Percentiles rank a stretch among this genome's conserved stretches.
phyloP scores from a whole-genome alignment of 2,888 invertebrate species.

The Chalcosyrphus nemorum region DNA sequence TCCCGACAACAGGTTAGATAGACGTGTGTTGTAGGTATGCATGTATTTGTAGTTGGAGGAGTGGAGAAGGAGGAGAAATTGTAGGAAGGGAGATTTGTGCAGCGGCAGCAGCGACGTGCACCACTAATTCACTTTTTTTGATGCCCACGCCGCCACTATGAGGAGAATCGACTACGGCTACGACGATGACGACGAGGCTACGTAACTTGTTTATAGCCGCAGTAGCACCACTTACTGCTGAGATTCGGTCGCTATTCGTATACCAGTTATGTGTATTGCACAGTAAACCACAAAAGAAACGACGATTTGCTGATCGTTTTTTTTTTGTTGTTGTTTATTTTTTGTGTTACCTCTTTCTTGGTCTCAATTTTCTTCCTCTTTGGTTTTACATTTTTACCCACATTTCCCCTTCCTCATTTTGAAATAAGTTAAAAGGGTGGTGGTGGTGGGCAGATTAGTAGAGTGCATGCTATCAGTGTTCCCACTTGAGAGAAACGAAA shows the following conservation, averaged over 20 bases:
- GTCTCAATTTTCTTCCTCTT: conserved; percentile 71
- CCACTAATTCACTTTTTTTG: conserved; percentile 73
- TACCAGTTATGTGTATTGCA: conserved; percentile 70
- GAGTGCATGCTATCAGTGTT: neutral
- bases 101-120: conserved; percentile 68
- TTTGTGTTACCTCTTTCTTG: conserved; percentile 55
- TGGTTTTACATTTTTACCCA: conserved; percentile 69
- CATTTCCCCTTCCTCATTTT: conserved; percentile 71
- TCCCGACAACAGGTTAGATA: conserved; percentile 73
- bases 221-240: conserved; percentile 57
- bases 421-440: conserved; percentile 35
- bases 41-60: neutral
- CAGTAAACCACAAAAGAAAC: conserved; percentile 73
- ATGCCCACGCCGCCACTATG: conserved; percentile 66
- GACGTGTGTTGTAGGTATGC: conserved; percentile 31
- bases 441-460: neutral
- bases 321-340: no score
- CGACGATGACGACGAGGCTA: conserved; percentile 36
- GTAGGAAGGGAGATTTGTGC: conserved; percentile 40
- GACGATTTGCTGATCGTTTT: conserved; percentile 51
- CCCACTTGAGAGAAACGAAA: neutral
- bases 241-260: conserved; percentile 62
- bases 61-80: neutral
- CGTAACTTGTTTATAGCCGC: conserved; percentile 70
- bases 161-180: conserved; percentile 47